phyloP scores from a whole-genome alignment of 2,888 invertebrate genomes.

The Lasioglossum oenotherae region DNA sequence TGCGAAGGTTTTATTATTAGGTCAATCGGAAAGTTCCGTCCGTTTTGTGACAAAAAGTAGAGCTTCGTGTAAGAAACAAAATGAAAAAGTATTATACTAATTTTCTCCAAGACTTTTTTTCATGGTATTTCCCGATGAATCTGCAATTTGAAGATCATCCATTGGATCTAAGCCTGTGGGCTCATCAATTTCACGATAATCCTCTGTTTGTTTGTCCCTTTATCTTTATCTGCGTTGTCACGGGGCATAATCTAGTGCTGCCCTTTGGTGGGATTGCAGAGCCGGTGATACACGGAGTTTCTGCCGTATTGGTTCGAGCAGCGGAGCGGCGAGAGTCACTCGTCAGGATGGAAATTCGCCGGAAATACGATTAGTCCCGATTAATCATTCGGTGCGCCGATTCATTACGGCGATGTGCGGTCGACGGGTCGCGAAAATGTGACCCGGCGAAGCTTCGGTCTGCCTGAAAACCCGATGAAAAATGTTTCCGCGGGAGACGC shows the following conservation, averaged over 20 bases:
- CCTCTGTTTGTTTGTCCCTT: not conserved
- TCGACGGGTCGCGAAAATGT: constrained; percentile 16
- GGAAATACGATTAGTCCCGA: constrained; percentile 65
- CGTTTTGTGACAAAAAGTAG: no score
- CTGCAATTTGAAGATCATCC: not conserved
- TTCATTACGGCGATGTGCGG: constrained; percentile 42
- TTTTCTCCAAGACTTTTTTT: no score
- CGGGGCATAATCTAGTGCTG: not conserved
- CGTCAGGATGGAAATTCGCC: constrained; percentile 62
- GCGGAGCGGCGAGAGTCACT: constrained; percentile 39
- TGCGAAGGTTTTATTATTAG: no score
- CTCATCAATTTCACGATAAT: not conserved
- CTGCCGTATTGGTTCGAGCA: constrained; percentile 36
- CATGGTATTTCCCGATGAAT: no score
- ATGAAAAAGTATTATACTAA: no score
- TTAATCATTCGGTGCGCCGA: constrained; percentile 47
- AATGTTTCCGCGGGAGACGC: not conserved
- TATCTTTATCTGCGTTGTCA: not conserved
- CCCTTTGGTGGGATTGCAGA: not conserved
- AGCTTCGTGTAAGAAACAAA: no score
- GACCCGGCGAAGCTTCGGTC: not conserved
- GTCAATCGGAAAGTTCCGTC: no score
- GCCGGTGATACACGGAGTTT: constrained; percentile 26
- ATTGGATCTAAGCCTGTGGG: not conserved
- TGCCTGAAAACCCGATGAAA: not conserved